Evolutionary conservation across 2,113 vertebrate genomes (phyloP).

Genomic region (Delphinus delphis): DNA sequence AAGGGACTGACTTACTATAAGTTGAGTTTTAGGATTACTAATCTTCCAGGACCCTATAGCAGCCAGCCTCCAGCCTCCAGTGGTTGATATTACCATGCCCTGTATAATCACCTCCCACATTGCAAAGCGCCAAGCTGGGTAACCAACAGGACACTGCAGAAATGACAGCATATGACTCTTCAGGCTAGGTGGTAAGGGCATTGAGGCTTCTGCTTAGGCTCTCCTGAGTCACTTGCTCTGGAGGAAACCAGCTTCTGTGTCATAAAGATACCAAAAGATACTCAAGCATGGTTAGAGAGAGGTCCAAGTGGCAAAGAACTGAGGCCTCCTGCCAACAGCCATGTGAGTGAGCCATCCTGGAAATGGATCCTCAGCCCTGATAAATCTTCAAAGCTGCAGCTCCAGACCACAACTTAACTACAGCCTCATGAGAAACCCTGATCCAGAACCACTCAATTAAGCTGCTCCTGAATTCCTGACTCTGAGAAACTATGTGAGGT

Average conservation of each 20-base stretch:
- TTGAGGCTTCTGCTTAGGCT: background rate
- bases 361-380: background rate
- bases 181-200: background rate
- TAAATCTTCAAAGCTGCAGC: background rate
- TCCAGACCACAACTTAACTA: background rate
- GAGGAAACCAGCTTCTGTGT: background rate
- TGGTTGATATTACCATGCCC: background rate
- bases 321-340: background rate
- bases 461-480: background rate
- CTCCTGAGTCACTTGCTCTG: background rate
- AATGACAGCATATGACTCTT: background rate
- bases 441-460: background rate
- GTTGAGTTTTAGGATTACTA: background rate
- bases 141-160: slow-evolving; percentile 26
- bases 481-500: background rate
- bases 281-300: background rate
- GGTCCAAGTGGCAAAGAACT: rapidly evolving
- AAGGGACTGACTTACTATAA: background rate
- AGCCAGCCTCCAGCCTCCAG: background rate
- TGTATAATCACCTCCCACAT: background rate
- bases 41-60: background rate
- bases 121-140: background rate
- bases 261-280: background rate
- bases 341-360: background rate
- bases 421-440: background rate